Base-by-base conservation (phyloP, 2,113 vertebrate species). In the Zosterops japonicus region DNA sequence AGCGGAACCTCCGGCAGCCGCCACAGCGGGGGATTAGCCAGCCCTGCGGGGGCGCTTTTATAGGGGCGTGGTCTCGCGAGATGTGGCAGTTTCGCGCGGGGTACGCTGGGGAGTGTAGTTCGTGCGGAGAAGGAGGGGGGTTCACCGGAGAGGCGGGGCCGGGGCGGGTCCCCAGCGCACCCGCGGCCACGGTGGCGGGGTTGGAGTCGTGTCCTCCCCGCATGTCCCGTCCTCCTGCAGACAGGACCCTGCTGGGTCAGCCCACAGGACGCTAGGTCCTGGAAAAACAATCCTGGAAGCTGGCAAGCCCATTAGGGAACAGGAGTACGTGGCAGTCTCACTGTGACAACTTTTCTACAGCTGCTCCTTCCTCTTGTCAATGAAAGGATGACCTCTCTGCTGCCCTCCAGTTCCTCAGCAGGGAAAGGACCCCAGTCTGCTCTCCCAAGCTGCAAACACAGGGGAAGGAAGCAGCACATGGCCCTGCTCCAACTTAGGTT, bases 1-100 rank as follows among this genome's bases (percentile, higher is more conserved):
- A 3, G 3, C 63, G 5, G 4, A 12, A 1, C 14, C 7, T 0
- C 3, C 21, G 7, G 9, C 3, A 6, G 1, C 23, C 9, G 2
- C 21, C 7, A 6, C n/a, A 5, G 2, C 23, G 7, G 5, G 14
- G 0, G 2, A 1, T 3, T 0, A 3, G 1, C 1, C 1, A 4
- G 5, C 4, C 1, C 28, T 2, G 47, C 2, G 55, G 47, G 7
- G 49, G 31, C 1, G 28, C 0, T 4, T 4, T 65, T 83, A 68
- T 52, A n/a, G 7, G 6, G 6, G 2, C 8, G 3, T 0, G 5
- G 0, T n/a, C 46, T 46, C 95, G 70, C 83, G 90, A 85, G 29
- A 27, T 12, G 24, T 1, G 42, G 12, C 2, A 0, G 1, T 1
- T 1, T 3, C 3, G 7, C 20, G 31, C 22, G 35, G 8, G 50